Base-by-base conservation (phyloP, 35 echinoderm and acorn worm genomes). In the Lytechinus pictus region DNA sequence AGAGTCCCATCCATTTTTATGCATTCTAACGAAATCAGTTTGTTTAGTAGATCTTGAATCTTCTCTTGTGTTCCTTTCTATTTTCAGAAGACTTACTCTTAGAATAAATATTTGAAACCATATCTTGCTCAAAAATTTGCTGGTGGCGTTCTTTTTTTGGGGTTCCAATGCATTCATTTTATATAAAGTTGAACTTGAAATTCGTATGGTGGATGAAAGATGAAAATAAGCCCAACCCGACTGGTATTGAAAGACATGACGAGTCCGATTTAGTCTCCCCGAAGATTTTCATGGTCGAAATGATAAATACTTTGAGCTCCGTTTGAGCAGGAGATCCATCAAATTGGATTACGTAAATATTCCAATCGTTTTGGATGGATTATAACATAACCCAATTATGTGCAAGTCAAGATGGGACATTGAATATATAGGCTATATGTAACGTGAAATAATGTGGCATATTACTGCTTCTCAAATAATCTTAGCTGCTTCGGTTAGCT, bases 331-430 rank as follows among this genome's bases (percentile, higher is more conserved):
- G 88, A 10, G 88, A 90, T 90, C 88, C 28, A 90, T 90, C 88
- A 90, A 90, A 90, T 90, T 90, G 88, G 88, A 90, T 90, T 90
- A 90, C 28, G 88, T 90, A 90, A 90, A 90, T 90, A 90, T 90
- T 90, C 88, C 88, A 90, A 21, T 54, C 88, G 52, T 90, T 44
- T 52, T 90, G 28, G 88, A 90, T 29, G 66, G 66, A 4, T 79
- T 79, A 79, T n/a, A 79, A 79, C 66, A 79, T 79, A 79, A n/a
- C 66, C 66, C 66, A 79, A 79, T 79, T 79, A 79, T 79, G 21
- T 79, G 66, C n/a, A 79, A 79, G 66, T 8, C 66, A 79, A 79
- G 66, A 79, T 79, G 66, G 14, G 66, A 79, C n/a, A 79, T 79
- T 79, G 66, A 79, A 79, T 27, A 79, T 71, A 71, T 79, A 79